A percentile compares a stretch with the other conserved stretches of the same genome.
These are phyloP conservation scores for Caloenas nicobarica DNA, from an alignment of 2,113 vertebrate species.

Conservation along the genomic window DNA sequence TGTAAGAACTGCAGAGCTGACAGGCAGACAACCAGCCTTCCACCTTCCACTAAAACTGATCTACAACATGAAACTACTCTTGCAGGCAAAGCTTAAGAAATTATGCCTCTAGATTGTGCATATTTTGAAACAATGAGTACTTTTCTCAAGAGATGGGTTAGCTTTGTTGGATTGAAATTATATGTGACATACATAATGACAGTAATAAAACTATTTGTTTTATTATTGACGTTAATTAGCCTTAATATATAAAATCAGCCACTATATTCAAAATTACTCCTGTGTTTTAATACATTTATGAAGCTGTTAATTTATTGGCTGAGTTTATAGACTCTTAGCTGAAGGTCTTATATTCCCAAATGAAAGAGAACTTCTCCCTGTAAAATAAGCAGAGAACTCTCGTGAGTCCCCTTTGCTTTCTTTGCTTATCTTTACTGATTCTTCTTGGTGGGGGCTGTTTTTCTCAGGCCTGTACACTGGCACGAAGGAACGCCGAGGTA, in stretches of 20 bases:
- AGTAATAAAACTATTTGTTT: neutral
- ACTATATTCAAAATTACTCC: neutral
- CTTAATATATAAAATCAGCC: neutral
- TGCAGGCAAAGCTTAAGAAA: neutral
- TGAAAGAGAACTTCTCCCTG: neutral
- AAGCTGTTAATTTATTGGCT: neutral
- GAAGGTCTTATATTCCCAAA: neutral
- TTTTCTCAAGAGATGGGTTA: neutral
- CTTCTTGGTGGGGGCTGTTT: neutral
- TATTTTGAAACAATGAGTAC: neutral
- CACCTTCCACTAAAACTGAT: neutral
- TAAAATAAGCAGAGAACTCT: neutral
- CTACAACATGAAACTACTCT: neutral
- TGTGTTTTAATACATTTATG: neutral
- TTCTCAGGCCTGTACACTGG: constrained; percentile 92
- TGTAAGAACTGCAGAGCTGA: neutral
- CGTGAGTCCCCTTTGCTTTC: neutral
- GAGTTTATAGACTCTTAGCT: neutral
- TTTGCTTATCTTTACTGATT: neutral
- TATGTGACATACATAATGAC: too few species aligned
- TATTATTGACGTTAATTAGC: neutral
- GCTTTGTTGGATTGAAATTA: neutral
- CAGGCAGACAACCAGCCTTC: neutral
- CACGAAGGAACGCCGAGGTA: constrained; percentile 94
- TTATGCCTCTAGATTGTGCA: neutral